These are phyloP conservation scores for Pseudanteris insignis DNA, from an alignment of 2,888 invertebrate genomes.

Conservation along the genomic window DNA sequence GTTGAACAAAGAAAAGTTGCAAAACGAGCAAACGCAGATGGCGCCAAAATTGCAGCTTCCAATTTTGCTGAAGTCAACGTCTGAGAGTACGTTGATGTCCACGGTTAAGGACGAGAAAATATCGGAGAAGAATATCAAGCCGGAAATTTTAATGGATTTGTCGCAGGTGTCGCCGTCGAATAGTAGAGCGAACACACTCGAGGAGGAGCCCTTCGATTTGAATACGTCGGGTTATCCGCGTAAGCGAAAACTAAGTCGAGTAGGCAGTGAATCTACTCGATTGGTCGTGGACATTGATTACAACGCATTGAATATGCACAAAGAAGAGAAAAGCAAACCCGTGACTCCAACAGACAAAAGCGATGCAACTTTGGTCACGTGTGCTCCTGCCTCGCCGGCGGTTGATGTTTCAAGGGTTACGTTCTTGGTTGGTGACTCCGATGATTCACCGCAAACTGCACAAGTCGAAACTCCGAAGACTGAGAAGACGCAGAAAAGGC, in stretches of 20 bases:
- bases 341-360: conserved; percentile 11
- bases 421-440: conserved; percentile 30
- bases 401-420: conserved; percentile 4
- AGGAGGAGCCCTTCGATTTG: conserved; percentile 62
- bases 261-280: conserved; percentile 42
- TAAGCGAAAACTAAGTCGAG: conserved; percentile 53
- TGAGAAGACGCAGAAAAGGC: conserved; percentile 5
- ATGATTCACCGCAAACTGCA: background rate
- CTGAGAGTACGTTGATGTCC: conserved; percentile 51
- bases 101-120: conserved; percentile 50
- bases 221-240: conserved; percentile 57
- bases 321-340: conserved; percentile 2
- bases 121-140: conserved; percentile 65
- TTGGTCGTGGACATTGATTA: no score
- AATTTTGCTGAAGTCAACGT: conserved; percentile 51
- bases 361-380: conserved; percentile 16
- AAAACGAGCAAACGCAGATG: no score
- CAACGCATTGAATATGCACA: no score
- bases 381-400: conserved; percentile 8
- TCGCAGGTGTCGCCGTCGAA: conserved; percentile 64
- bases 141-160: conserved; percentile 65
- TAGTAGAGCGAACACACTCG: conserved; percentile 62
- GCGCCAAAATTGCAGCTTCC: conserved; percentile 26
- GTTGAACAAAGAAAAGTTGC: conserved; percentile 4
- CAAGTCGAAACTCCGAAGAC: background rate